These are phyloP conservation scores for Styela clava DNA, from an alignment of 23 tunicate genomes.

Conservation along the genomic window DNA sequence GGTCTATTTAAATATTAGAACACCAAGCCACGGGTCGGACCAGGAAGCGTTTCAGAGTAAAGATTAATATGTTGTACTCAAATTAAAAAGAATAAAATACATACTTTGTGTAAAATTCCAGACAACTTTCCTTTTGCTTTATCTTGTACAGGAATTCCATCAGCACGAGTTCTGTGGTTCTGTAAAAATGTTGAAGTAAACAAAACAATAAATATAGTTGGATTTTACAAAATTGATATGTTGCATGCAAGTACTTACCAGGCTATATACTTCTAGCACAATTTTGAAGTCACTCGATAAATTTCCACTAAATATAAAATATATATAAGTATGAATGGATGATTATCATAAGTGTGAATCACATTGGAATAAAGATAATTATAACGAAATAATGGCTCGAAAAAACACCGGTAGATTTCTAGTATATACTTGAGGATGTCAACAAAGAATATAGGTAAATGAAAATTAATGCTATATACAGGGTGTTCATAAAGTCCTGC, in stretches of 20 bases:
- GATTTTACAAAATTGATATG: not conserved
- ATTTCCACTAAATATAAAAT: slow-evolving; percentile 39
- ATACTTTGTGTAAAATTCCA: slow-evolving; percentile 70
- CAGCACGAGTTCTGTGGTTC: slow-evolving; percentile 78
- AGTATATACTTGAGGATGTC: too few relatives aligned
- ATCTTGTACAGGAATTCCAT: slow-evolving; percentile 71
- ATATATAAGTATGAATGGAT: not conserved
- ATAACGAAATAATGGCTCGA: too few relatives aligned
- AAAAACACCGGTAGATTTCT: too few relatives aligned
- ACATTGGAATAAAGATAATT: too few relatives aligned
- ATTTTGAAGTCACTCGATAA: slow-evolving; percentile 78
- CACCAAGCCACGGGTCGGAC: too few relatives aligned
- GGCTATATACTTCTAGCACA: slow-evolving; percentile 69
- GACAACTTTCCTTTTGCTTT: slow-evolving; percentile 76
- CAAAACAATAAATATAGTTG: not conserved
- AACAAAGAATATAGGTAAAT: too few relatives aligned
- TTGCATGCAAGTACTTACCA: slow-evolving; percentile 45
- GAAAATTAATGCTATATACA: too few relatives aligned
- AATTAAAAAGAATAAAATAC: not conserved
- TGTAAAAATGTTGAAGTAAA: slow-evolving; percentile 14
- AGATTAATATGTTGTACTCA: too few relatives aligned
- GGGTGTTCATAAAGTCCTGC: too few relatives aligned
- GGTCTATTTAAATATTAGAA: too few relatives aligned
- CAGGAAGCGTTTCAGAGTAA: too few relatives aligned
- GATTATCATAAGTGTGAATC: too few relatives aligned